Conservation (phyloP, 2,113 vertebrate genomes). For the Pionites leucogaster region DNA sequence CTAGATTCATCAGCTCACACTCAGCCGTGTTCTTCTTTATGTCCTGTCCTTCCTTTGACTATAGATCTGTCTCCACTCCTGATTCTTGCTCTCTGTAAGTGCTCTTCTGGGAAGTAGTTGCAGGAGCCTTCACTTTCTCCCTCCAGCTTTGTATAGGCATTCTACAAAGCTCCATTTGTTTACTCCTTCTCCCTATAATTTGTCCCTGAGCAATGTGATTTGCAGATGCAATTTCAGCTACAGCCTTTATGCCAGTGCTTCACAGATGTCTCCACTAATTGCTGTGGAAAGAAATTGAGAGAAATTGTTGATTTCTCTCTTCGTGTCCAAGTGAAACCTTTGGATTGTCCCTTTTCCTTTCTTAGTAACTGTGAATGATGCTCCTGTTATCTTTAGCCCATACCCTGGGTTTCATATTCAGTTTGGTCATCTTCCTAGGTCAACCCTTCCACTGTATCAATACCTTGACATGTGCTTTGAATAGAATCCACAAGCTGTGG, state of each 20-base stretch:
- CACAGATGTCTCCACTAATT: neutral
- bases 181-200: neutral
- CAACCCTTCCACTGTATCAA: neutral
- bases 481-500: neutral
- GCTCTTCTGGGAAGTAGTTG: neutral
- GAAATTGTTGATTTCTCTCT: neutral
- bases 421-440: neutral
- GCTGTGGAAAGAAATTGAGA: neutral
- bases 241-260: neutral
- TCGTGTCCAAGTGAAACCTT: neutral
- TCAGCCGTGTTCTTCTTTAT: neutral
- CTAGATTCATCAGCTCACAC: neutral
- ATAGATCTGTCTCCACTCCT: neutral
- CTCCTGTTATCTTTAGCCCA: neutral
- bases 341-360: neutral
- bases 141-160: neutral
- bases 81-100: neutral
- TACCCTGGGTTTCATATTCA: neutral
- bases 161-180: neutral
- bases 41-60: neutral
- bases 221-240: neutral
- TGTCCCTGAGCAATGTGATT: neutral
- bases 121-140: neutral
- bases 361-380: neutral
- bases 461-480: neutral